Evolutionary conservation across 2,888 invertebrate genomes (phyloP).

Genomic region (Mantis religiosa): DNA sequence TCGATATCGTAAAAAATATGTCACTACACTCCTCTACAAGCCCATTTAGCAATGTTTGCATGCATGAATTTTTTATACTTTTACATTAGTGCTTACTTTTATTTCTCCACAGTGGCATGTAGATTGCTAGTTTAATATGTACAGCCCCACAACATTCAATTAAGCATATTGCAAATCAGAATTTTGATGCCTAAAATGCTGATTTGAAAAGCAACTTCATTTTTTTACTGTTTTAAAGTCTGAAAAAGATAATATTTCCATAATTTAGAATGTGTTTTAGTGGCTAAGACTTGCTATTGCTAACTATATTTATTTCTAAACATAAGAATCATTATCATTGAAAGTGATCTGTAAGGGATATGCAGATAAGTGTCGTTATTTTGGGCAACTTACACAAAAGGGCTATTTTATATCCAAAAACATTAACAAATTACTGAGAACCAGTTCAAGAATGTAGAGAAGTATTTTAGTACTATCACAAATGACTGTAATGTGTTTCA

Average conservation of each 20-base stretch:
- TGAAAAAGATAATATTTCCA: neutral
- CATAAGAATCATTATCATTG: neutral
- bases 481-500: neutral
- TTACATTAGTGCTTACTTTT: neutral
- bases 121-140: neutral
- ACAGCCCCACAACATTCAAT: neutral
- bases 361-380: neutral
- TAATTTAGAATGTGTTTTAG: neutral
- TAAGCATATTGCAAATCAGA: neutral
- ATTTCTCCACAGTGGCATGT: neutral
- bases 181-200: neutral
- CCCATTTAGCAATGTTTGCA: constrained; percentile 66
- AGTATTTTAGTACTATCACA: neutral
- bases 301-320: neutral
- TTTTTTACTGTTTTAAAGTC: neutral
- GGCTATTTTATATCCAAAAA: neutral
- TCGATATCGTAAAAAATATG: constrained; percentile 98
- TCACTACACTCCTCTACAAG: constrained; percentile 96
- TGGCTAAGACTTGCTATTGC: neutral
- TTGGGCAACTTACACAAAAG: neutral
- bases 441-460: neutral
- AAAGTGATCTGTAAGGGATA: neutral
- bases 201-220: neutral
- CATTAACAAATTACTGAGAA: neutral
- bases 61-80: neutral